Conservation (phyloP, 2,797 vertebrate genomes). For the Schizopygopsis malacanthus region DNA sequence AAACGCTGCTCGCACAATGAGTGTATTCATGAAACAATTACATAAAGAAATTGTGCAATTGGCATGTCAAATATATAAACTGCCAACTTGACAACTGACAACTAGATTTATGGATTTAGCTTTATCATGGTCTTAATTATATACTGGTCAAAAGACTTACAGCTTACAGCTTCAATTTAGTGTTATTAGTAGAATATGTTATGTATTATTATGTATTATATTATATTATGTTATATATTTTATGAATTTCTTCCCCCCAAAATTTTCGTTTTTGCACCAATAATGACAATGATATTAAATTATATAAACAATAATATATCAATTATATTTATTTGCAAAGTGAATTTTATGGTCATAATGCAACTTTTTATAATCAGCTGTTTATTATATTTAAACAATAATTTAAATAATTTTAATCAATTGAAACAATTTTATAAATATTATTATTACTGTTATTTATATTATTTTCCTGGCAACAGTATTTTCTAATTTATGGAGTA, state of each 20-base stretch:
- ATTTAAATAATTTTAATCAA: background rate
- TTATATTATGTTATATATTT: no score
- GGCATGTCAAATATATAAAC: background rate
- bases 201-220: background rate
- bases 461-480: no score
- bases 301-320: background rate
- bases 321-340: background rate
- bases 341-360: background rate
- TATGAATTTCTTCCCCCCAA: no score
- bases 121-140: background rate
- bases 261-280: background rate
- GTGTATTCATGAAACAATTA: background rate
- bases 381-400: no score
- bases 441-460: no score
- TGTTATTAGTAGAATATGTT: background rate
- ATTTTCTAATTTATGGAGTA: no score
- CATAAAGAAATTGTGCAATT: background rate
- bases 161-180: background rate
- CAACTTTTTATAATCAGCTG: no score
- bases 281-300: background rate
- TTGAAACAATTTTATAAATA: background rate
- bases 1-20: background rate
- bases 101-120: background rate
- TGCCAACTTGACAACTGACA: background rate
- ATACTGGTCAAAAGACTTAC: background rate